Conservation (phyloP, 1,140 invertebrate species). For the Glossosoma conforme region DNA sequence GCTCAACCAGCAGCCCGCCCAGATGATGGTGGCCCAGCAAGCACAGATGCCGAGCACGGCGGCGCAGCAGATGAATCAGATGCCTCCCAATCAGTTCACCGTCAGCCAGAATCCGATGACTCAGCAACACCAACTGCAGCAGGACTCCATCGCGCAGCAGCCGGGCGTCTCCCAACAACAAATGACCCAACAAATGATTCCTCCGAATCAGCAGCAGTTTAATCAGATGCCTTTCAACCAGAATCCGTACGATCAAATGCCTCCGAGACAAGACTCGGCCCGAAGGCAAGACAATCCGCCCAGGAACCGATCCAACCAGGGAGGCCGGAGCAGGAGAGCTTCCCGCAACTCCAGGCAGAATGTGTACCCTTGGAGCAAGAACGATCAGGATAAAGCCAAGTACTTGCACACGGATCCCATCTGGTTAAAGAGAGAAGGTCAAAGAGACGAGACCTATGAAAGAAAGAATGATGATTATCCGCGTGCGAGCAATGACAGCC, state of each 20-base stretch:
- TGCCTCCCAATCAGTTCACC: slow-evolving; percentile 19
- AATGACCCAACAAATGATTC: slow-evolving; percentile 18
- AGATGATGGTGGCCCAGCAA: neutral
- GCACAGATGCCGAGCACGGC: neutral
- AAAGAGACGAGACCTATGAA: slow-evolving; percentile 23
- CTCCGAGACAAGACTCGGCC: slow-evolving; percentile 10
- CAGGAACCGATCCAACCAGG: slow-evolving; percentile 15
- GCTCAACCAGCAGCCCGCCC: slow-evolving; percentile 4
- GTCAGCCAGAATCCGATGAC: slow-evolving; percentile 4
- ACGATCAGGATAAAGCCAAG: slow-evolving; percentile 18
- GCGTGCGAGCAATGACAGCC: slow-evolving; percentile 2
- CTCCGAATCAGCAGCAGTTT: slow-evolving; percentile 4
- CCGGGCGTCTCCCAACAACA: no score
- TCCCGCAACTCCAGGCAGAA: slow-evolving; percentile 8
- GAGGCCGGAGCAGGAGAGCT: slow-evolving; percentile 20
- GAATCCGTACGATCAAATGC: slow-evolving; percentile 1
- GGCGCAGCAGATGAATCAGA: slow-evolving; percentile 17
- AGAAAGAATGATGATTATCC: slow-evolving; percentile 22
- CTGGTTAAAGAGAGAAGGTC: slow-evolving; percentile 21
- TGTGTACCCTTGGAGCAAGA: slow-evolving; percentile 26
- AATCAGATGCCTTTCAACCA: neutral
- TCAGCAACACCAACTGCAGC: no score
- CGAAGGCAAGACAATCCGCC: slow-evolving; percentile 17
- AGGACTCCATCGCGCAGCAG: no score
- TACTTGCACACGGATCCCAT: slow-evolving; percentile 12